phyloP scores from a whole-genome alignment of 2,888 invertebrate species.

The Ennomos fuscantarius region DNA sequence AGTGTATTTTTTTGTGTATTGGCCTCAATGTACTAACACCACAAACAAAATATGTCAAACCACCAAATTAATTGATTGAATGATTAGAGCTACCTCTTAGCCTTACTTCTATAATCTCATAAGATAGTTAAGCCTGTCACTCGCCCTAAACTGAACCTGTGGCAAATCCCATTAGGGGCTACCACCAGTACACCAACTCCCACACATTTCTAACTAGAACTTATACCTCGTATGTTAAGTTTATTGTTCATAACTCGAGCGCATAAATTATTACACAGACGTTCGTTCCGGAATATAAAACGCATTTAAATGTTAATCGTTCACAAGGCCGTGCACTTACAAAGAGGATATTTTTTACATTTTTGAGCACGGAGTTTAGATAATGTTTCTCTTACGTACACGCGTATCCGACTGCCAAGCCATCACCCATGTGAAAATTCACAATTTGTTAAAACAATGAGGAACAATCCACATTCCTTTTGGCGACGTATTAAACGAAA shows the following conservation, averaged over 20 bases:
- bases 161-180: constrained; percentile 54
- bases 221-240: constrained; percentile 36
- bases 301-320: constrained; percentile 70
- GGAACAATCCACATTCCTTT: constrained; percentile 77
- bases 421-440: constrained; percentile 83
- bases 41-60: constrained; percentile 2
- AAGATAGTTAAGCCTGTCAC: constrained; percentile 15
- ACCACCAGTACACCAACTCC: constrained; percentile 40
- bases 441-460: constrained; percentile 74
- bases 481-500: constrained; percentile 69
- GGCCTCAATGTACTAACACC: not conserved
- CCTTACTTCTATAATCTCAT: constrained; percentile 15
- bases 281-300: constrained; percentile 57
- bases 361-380: constrained; percentile 22
- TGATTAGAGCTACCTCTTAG: not conserved
- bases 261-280: constrained; percentile 49
- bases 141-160: constrained; percentile 43
- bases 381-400: constrained; percentile 62
- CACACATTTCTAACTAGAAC: constrained; percentile 35
- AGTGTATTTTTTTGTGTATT: not conserved
- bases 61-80: not conserved
- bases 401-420: constrained; percentile 84
- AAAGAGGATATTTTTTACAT: constrained; percentile 21
- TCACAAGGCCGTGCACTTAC: constrained; percentile 65
- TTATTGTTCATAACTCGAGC: constrained; percentile 45